Evolutionary conservation across 1,140 invertebrate species (phyloP).

Genomic region (Penaeus chinensis): DNA sequence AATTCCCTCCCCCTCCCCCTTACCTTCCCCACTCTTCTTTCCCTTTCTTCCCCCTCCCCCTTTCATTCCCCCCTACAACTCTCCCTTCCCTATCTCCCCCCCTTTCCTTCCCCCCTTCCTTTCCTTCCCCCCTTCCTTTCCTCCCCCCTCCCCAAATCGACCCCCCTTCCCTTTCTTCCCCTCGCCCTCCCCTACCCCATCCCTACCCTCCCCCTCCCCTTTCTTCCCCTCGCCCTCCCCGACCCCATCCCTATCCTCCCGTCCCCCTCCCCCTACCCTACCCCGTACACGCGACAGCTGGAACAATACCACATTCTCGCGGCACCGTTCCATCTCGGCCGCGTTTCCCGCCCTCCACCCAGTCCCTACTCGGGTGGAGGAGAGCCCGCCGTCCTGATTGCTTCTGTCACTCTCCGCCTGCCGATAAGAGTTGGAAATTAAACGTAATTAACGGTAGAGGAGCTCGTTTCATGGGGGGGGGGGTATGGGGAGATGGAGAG

Average conservation of each 20-base stretch:
- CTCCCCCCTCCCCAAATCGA: background rate
- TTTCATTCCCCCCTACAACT: background rate
- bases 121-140: background rate
- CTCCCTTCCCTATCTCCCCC: background rate
- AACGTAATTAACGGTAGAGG: conserved; percentile 40
- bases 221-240: background rate
- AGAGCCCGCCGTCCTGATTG: conserved; percentile 15
- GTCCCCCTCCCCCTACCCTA: background rate
- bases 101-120: too few relatives aligned
- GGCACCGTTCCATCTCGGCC: too few relatives aligned
- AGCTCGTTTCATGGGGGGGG: background rate
- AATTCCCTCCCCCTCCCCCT: too few relatives aligned
- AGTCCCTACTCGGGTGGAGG: background rate
- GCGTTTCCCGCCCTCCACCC: background rate
- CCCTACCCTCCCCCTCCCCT: background rate
- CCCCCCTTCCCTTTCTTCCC: background rate
- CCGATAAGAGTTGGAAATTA: conserved; percentile 51
- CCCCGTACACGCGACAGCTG: background rate
- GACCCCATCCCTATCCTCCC: background rate
- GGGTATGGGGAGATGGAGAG: background rate
- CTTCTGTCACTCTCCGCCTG: conserved; percentile 42
- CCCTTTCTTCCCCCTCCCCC: background rate
- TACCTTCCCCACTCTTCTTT: background rate
- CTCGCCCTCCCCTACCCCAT: background rate
- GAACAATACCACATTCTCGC: too few relatives aligned